Evolutionary conservation across 2,113 vertebrate species (phyloP).

Genomic region (Myrmecobius fasciatus): DNA sequence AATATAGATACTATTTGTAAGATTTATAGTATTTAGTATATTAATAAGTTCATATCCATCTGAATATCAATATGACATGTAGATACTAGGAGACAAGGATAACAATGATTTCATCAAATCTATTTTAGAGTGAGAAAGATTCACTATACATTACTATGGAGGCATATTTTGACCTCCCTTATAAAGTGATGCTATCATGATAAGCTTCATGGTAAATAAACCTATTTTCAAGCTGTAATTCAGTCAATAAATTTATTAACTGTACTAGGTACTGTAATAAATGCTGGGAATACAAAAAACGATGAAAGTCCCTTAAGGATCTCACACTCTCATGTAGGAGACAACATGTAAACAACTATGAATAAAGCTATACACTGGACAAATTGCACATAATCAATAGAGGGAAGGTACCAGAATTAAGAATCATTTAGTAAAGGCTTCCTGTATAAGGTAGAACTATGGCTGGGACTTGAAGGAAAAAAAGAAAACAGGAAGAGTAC

Average conservation of each 20-base stretch:
- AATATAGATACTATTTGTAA: neutral
- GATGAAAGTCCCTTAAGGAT: neutral
- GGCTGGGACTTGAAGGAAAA: neutral
- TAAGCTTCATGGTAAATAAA: neutral
- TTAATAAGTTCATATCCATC: neutral
- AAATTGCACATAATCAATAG: neutral
- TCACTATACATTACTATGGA: neutral
- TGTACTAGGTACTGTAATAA: neutral
- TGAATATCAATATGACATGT: neutral
- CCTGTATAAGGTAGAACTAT: neutral
- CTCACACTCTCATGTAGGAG: neutral
- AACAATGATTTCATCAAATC: neutral
- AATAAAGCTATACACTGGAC: neutral
- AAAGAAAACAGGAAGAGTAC: neutral
- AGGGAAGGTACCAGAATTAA: neutral
- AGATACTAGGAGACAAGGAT: neutral
- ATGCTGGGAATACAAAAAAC: neutral
- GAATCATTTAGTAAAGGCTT: neutral
- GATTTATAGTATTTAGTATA: neutral
- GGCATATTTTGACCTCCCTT: neutral
- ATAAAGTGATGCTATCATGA: neutral
- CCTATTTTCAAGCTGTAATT: neutral
- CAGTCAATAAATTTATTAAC: neutral
- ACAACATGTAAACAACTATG: neutral
- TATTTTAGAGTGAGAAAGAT: conserved; percentile 8